Conservation (phyloP, 2,113 vertebrate genomes). For the Camelus bactrianus region DNA sequence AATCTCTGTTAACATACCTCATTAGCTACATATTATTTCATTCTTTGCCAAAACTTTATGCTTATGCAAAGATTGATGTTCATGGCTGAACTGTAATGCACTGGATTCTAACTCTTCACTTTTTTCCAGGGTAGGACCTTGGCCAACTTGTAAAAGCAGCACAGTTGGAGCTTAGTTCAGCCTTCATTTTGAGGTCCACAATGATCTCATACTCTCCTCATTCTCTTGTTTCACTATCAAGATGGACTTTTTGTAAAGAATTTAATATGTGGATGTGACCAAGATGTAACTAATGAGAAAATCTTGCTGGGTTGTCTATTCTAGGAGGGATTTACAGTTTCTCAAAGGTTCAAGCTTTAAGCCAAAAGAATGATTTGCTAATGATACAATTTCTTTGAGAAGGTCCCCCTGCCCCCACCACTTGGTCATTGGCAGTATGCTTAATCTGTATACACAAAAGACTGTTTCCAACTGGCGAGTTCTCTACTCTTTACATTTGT, state of each 20-base stretch:
- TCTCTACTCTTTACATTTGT: conserved; percentile 31
- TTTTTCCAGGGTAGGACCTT: conserved; percentile 18
- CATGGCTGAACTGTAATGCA: conserved; percentile 55
- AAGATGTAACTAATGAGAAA: conserved; percentile 8
- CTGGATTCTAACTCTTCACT: conserved; percentile 54
- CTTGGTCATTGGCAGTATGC: neutral
- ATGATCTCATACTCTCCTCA: conserved; percentile 55
- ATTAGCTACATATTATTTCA: conserved; percentile 56
- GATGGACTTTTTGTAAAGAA: conserved; percentile 43
- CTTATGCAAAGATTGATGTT: conserved; percentile 64
- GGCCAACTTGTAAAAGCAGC: conserved; percentile 59
- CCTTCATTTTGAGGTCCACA: conserved; percentile 4
- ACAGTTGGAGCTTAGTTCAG: conserved; percentile 34
- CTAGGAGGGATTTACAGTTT: conserved; percentile 55
- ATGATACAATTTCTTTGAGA: conserved; percentile 17
- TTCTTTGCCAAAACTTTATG: conserved; percentile 52
- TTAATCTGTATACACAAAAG: conserved; percentile 58
- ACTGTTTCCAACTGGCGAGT: neutral
- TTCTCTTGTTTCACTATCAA: conserved; percentile 45
- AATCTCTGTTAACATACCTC: conserved; percentile 61
- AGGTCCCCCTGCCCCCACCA: neutral
- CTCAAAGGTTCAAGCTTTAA: neutral
- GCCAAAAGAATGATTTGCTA: conserved; percentile 43
- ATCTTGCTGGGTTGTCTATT: conserved; percentile 38
- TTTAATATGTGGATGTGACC: neutral